Base-by-base conservation (phyloP, 1,140 invertebrate species). In the Lanistes nyassanus region DNA sequence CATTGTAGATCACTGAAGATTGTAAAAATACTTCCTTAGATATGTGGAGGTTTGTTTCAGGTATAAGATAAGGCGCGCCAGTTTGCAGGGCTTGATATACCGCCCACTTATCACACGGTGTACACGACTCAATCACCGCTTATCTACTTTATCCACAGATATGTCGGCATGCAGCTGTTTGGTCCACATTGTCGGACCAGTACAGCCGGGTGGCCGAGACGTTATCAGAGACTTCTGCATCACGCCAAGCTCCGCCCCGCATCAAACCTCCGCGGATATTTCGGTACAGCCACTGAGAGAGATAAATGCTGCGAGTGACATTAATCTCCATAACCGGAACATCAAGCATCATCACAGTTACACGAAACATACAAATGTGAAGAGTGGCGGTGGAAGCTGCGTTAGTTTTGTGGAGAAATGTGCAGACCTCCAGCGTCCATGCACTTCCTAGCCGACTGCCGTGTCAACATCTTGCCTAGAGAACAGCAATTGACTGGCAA, bases 101-200 rank as follows among this genome's bases (percentile, higher is more conserved):
- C 70, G 47, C 34, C 39, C 70, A 72, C 70, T 72, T 72, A 72
- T 72, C 70, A 72, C 70, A 62, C 23, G 37, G 11, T 60, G 16
- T n/a, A 26, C 68, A 55, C 9, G 53, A 56, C 56, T 60, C 53
- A 37, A 71, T 60, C 56, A 37, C 56, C n/a, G 55, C 70, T 72
- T 72, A 72, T 72, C 70, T 72, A 34, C 42, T 72, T 55, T 72
- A 72, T 72, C 70, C 70, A 16, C 70, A 62, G 70, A 60, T 72
- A 31, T 72, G 70, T 53, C 56, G 70, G 70, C 56, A 72, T 34
- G 70, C 70, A 72, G 70, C 70, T 72, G 70, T 56, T 29, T 60
- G 70, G 70, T 72, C 55, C 60, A 72, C 70, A 72, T 55, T 60
- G 70, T 42, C 36, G 34, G 56, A 39, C 53, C 42, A 42, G 42